Evolutionary conservation across 2,113 vertebrate species (phyloP), one percentile per base, ranked within the genome.

Genomic region (Vireo altiloquus): DNA sequence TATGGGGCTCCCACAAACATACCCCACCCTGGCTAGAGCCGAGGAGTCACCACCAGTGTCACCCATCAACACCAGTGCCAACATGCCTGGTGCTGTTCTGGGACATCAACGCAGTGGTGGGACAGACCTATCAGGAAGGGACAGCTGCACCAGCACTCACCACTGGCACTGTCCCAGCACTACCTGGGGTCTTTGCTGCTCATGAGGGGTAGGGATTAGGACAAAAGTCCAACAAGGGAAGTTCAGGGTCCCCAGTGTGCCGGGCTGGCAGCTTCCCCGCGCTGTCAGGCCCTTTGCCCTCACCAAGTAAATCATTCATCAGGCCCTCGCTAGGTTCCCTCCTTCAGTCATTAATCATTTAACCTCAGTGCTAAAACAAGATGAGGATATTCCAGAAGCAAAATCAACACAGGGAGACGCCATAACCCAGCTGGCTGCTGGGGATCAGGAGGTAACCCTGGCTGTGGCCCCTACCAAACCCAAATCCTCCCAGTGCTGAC

Each of bases 61-160:
- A 82, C 39, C 27, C 46, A n/a, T 4, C 9, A 44, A 39, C 63
- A 54, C 10, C 8, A 25, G 63, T 27, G 63, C 22, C 16, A 56
- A 25, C 19, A 39, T 33, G 23, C 44, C 63, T 8, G 1, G 35
- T 23, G 23, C 31, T 31, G 42, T 46, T 50, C 17, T 23, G 7
- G 39, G 44, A 46, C 46, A 23, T 10, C 0, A 0, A 30, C 1
- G 0, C 47, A 37, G 16, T 2, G 7, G 28, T 16, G 60, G 60
- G 53, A 49, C 79, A n/a, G 40, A 54, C 27, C 31, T 40, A 14
- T 7, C 22, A 70, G 35, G 31, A 77, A 77, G 49, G 35, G 56
- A 63, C 31, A 42, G 35, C 63, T 77, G 49, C 35, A 63, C 40
- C 40, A 82, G 54, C 24, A 39, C 79, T 89, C 87, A 89, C 78